These are phyloP conservation scores for Melolontha melolontha DNA, from an alignment of 2,888 invertebrate genomes.

Conservation along the genomic window DNA sequence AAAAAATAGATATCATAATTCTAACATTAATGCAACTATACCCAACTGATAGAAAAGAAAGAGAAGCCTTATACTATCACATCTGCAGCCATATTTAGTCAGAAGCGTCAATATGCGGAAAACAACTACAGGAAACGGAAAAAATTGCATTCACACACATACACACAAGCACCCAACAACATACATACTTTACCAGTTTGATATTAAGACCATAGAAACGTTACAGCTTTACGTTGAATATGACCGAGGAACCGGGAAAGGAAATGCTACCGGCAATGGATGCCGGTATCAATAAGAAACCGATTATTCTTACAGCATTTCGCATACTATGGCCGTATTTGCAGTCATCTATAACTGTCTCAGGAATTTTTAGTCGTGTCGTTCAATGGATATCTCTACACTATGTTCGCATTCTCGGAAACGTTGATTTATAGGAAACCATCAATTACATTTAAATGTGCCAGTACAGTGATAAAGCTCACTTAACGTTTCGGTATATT, in stretches of 20 bases:
- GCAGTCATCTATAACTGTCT: conserved; percentile 52
- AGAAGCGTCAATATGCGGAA: neutral
- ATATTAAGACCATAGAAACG: conserved; percentile 19
- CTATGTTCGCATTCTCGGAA: conserved; percentile 33
- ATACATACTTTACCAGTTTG: neutral
- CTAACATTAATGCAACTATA: no score
- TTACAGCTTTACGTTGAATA: conserved; percentile 21
- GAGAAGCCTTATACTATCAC: no score
- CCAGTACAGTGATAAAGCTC: conserved; percentile 16
- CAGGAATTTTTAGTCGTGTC: conserved; percentile 48
- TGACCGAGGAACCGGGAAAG: conserved; percentile 19
- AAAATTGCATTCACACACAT: neutral
- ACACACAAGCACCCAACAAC: no score
- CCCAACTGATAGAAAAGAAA: no score
- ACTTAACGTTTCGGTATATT: conserved; percentile 30
- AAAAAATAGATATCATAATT: no score
- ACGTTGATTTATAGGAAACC: conserved; percentile 35
- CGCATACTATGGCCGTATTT: conserved; percentile 47
- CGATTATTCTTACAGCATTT: conserved; percentile 46
- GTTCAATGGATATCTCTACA: conserved; percentile 43
- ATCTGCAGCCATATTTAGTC: neutral
- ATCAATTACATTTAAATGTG: conserved; percentile 35
- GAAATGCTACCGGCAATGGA: conserved; percentile 9
- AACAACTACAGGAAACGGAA: neutral
- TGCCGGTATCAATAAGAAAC: conserved; percentile 40